Evolutionary conservation across 2,797 vertebrate species (phyloP).

Genomic region (Toxotes lorentzi): DNA sequence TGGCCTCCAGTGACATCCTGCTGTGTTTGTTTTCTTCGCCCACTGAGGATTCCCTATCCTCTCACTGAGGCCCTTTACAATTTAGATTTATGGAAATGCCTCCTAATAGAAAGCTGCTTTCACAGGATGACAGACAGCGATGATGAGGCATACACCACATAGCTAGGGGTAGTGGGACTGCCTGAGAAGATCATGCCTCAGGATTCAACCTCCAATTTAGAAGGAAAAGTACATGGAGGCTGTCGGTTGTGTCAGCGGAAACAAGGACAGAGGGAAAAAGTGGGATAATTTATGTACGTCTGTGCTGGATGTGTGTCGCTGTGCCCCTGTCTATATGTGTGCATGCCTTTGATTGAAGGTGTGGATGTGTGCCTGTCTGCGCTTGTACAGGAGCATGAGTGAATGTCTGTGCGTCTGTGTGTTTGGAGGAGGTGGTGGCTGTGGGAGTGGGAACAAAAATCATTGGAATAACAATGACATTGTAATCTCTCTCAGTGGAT

Average conservation of each 20-base stretch:
- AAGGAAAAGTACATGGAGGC: conserved; percentile 19
- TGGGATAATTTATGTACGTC: conserved; percentile 38
- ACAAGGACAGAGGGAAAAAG: conserved; percentile 2
- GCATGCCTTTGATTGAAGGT: conserved; percentile 41
- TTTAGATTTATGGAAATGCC: conserved; percentile 86
- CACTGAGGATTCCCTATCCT: conserved; percentile 58
- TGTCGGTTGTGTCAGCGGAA: conserved; percentile 59
- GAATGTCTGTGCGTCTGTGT: conserved; percentile 6
- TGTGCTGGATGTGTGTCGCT: conserved; percentile 15
- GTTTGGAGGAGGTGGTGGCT: conserved; percentile 34
- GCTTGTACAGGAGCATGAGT: conserved; percentile 14
- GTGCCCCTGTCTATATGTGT: neutral
- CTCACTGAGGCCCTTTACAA: conserved; percentile 69
- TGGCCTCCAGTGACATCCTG: conserved; percentile 70
- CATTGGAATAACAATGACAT: conserved; percentile 77
- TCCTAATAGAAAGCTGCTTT: conserved; percentile 75
- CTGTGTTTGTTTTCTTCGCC: conserved; percentile 67
- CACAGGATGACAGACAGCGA: conserved; percentile 75
- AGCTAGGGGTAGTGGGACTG: conserved; percentile 30
- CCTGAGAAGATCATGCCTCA: conserved; percentile 47
- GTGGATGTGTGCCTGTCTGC: conserved; percentile 32
- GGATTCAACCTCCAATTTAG: conserved; percentile 60
- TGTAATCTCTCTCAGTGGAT: conserved; percentile 68
- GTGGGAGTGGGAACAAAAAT: conserved; percentile 63
- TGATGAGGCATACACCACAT: conserved; percentile 60